These are phyloP conservation scores for Prorops nasuta DNA, from an alignment of 1,140 invertebrate species.

Conservation along the genomic window DNA sequence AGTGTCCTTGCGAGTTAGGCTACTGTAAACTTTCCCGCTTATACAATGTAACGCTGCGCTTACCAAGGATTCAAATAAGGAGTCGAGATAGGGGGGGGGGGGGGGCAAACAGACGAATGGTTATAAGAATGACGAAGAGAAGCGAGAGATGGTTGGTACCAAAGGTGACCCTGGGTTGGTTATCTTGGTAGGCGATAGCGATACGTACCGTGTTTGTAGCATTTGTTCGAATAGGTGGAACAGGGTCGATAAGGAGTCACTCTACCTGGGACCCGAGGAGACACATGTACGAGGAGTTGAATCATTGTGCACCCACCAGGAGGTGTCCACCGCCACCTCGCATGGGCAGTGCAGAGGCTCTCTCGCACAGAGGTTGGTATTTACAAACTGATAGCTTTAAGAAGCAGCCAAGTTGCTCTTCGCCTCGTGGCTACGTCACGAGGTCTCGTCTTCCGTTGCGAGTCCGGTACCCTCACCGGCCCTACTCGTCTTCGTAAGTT, in stretches of 20 bases:
- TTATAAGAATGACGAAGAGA: constrained; percentile 1
- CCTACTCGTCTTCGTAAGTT: neutral
- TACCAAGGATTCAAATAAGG: constrained; percentile 26
- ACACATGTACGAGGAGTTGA: constrained; percentile 83
- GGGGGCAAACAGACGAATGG: too few relatives aligned
- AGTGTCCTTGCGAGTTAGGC: constrained; percentile 25
- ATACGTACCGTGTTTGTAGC: constrained; percentile 34
- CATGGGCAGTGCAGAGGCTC: constrained; percentile 48
- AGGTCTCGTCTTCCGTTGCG: constrained; percentile 19
- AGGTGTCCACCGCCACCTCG: constrained; percentile 60
- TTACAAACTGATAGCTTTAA: too few relatives aligned
- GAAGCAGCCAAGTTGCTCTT: constrained; percentile 18
- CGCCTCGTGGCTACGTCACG: constrained; percentile 10
- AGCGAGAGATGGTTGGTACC: constrained; percentile 10
- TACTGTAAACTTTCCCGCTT: constrained; percentile 46
- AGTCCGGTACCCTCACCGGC: neutral
- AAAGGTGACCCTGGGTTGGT: constrained; percentile 16
- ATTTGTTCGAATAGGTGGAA: constrained; percentile 51
- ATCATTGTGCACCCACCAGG: constrained; percentile 59
- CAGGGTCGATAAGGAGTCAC: constrained; percentile 62
- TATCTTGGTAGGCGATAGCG: constrained; percentile 48
- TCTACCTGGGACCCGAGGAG: constrained; percentile 84
- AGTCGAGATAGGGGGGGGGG: too few relatives aligned
- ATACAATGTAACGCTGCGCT: constrained; percentile 26
- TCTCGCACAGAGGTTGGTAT: constrained; percentile 54